Conservation (phyloP, 2,113 vertebrate genomes). For the Hyperoodon ampullatus region DNA sequence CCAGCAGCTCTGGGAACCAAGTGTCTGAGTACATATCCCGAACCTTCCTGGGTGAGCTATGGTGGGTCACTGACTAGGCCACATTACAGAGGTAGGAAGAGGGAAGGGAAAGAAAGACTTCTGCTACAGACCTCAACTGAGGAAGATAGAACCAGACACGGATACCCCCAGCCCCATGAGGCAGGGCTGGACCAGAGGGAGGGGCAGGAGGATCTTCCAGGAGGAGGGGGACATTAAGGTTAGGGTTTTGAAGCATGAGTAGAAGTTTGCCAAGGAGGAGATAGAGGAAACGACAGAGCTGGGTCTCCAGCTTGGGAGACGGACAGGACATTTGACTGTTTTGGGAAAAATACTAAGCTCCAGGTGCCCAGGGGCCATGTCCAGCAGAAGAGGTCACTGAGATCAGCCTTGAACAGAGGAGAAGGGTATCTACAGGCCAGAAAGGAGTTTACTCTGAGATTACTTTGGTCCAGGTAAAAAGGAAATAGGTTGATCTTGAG, state of each 20-base stretch:
- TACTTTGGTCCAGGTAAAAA: not conserved
- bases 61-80: not conserved
- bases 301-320: not conserved
- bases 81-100: not conserved
- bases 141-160: not conserved
- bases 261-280: not conserved
- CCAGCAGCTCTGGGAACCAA: slow-evolving; percentile 95
- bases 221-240: not conserved
- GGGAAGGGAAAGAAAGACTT: not conserved
- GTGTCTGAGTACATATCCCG: slow-evolving; percentile 96
- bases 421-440: not conserved
- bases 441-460: not conserved
- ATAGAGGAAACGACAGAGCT: not conserved
- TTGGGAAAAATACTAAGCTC: not conserved
- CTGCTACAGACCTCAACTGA: not conserved
- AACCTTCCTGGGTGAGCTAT: slow-evolving; percentile 73
- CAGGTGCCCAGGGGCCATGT: not conserved
- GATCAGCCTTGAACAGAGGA: not conserved
- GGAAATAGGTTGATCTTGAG: not conserved
- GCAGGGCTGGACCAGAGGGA: not conserved
- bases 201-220: not conserved
- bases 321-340: not conserved
- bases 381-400: not conserved
- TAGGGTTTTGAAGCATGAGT: not conserved
- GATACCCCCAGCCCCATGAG: not conserved